Evolutionary conservation across 1,140 invertebrate genomes (phyloP), one percentile per base, ranked within the genome.

Genomic region (Mercenaria mercenaria): DNA sequence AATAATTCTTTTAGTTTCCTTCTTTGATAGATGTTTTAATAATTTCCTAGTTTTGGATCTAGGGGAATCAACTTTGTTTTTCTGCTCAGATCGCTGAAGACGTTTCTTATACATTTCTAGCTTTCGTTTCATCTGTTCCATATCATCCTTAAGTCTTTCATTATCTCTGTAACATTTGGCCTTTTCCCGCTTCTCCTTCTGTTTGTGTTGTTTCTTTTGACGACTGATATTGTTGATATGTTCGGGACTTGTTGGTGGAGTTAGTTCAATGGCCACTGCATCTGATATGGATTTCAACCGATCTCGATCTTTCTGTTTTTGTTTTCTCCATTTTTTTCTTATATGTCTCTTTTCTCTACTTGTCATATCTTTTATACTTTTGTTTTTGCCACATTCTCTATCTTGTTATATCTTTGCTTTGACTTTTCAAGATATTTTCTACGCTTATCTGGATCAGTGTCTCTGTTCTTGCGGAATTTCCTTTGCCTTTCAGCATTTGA

Each of bases 261-360:
- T 81, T 56, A 26, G 29, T 59, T 34, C 29, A 56, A 6, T 59
- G n/a, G 59, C 47, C 47, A 59, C 11, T 15, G 10, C 11, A 20
- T 81, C 34, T 39, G 15, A 32, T 0, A 37, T 10, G 2, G 0
- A 18, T 34, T 59, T 81, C 4, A 15, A 3, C 37, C 79, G 1
- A n/a, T 29, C 41, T 80, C 43, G 52, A 37, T 80, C 43, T 52
- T 59, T 80, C 29, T 52, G 11, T 61, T 81, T 81, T 29, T 81
- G 79, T 37, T 23, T 29, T 81, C 34, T 81, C 79, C 56, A 81
- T 34, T 61, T 59, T 32, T 81, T 59, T 81, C 79, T 59, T n/a
- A 59, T 59, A 81, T 1, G 3, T 39, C 52, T 2, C n/a, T 59
- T 61, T 81, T 61, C 52, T 50, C 52, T 81, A 13, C 37, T 34